Conservation (phyloP, 2,113 vertebrate genomes). For the Pygoscelis adeliae region DNA sequence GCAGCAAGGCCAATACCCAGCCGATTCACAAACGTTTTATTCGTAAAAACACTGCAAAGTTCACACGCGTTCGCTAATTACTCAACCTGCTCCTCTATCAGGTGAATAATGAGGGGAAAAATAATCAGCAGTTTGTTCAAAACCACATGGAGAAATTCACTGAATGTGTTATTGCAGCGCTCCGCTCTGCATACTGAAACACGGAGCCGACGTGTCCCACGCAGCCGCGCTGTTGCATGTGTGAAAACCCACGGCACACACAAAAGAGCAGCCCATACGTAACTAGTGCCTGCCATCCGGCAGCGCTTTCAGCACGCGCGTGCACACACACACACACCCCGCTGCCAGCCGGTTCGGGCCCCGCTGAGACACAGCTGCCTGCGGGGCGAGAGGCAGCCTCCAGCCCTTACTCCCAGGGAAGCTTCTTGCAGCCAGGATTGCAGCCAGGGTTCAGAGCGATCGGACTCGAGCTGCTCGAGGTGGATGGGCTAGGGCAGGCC, state of each 20-base stretch:
- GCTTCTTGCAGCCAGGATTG: not conserved
- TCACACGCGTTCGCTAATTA: not conserved
- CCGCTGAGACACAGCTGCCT: not conserved
- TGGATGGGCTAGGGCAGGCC: not conserved
- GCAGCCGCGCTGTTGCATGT: accelerated
- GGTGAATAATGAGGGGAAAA: constrained; percentile 47
- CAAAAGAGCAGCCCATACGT: accelerated
- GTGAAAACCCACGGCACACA: accelerated
- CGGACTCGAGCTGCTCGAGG: not conserved
- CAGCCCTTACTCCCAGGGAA: not conserved
- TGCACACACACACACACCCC: accelerated
- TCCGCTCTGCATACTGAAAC: not conserved
- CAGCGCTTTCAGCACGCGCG: not conserved
- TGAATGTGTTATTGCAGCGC: accelerated
- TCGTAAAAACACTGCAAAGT: not conserved
- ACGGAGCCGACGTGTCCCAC: accelerated
- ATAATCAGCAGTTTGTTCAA: not conserved
- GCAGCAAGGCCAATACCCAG: not conserved
- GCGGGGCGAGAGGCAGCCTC: accelerated
- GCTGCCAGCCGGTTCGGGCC: not conserved
- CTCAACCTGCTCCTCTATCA: constrained; percentile 20
- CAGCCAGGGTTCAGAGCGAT: not conserved
- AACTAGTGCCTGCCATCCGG: accelerated
- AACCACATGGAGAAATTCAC: not conserved
- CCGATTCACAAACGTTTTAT: not conserved